Percentiles rank a stretch among this genome's conserved stretches.
These are phyloP conservation scores for Pungitius pungitius DNA, from an alignment of 2,113 vertebrate species.

Conservation along the genomic window DNA sequence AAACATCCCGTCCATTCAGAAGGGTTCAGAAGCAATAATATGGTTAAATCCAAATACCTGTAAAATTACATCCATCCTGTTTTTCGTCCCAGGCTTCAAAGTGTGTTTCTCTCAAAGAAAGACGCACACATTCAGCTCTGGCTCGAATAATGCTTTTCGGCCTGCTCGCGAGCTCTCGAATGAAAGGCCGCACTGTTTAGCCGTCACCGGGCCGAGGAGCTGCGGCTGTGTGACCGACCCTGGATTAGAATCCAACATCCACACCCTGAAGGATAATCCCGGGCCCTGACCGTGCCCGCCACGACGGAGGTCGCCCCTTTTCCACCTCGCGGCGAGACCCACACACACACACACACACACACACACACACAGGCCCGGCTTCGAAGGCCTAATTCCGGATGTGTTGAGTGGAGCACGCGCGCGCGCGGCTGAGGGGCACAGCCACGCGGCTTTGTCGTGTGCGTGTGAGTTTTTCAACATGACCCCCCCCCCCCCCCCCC, in stretches of 20 bases:
- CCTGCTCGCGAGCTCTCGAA: conserved; percentile 69
- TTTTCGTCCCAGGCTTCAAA: not conserved
- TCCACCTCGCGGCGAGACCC: conserved; percentile 30
- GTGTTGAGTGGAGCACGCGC: conserved; percentile 11
- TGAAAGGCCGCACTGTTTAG: conserved; percentile 73
- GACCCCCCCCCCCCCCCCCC: too few species aligned
- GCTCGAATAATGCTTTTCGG: conserved; percentile 73
- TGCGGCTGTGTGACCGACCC: conserved; percentile 42
- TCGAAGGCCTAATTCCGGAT: conserved; percentile 21
- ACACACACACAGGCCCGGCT: not conserved
- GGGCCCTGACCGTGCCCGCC: conserved; percentile 43
- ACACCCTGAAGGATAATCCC: conserved; percentile 61
- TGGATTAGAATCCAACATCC: conserved; percentile 57
- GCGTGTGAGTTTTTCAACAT: not conserved
- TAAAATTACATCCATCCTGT: not conserved
- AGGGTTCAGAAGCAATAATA: not conserved
- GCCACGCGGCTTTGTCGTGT: not conserved
- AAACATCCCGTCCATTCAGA: not conserved
- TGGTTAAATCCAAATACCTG: conserved; percentile 17
- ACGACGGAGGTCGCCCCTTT: conserved; percentile 46
- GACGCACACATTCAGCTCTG: conserved; percentile 21
- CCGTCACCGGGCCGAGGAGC: conserved; percentile 40
- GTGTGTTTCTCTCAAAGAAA: not conserved
- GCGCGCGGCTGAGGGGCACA: not conserved
- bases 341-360: not conserved